Evolutionary conservation across 2,797 vertebrate species (phyloP).

Genomic region (Sandelia bainsii): DNA sequence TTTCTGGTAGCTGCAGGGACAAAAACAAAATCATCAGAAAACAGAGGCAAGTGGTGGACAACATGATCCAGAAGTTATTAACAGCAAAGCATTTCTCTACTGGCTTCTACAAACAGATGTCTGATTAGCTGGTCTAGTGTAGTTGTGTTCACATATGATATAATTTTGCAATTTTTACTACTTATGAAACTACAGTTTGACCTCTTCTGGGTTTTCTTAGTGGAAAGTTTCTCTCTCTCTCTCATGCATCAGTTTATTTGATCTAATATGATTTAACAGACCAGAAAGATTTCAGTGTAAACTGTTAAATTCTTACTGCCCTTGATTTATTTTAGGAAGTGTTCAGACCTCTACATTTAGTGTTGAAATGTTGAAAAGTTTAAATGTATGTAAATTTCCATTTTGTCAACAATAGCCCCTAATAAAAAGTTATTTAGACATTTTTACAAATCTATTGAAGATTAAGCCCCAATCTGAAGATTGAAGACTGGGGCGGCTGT

Average conservation of each 20-base stretch:
- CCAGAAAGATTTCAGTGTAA: constrained; percentile 51
- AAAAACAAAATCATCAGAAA: not conserved
- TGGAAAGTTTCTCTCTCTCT: constrained; percentile 50
- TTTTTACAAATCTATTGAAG: too few relatives aligned
- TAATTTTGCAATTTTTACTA: not conserved
- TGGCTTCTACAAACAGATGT: not conserved
- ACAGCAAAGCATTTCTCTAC: not conserved
- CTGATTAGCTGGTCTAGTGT: not conserved
- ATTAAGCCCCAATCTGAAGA: too few relatives aligned
- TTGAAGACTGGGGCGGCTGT: too few relatives aligned
- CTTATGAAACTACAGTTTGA: not conserved
- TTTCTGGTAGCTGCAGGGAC: constrained; percentile 24
- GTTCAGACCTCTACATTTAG: not conserved
- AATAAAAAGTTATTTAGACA: too few relatives aligned
- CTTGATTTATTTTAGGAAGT: constrained; percentile 28
- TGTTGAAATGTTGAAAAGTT: too few relatives aligned
- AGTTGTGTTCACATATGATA: not conserved
- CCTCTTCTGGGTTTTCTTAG: not conserved
- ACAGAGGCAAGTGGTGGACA: not conserved
- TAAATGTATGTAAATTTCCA: too few relatives aligned
- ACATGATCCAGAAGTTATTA: not conserved
- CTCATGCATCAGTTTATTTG: constrained; percentile 20
- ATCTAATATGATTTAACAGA: constrained; percentile 57
- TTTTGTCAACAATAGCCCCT: too few relatives aligned
- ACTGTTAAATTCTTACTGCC: constrained; percentile 26